These are phyloP conservation scores for Lithobates pipiens DNA, from an alignment of 2,797 vertebrate genomes.

Conservation along the genomic window DNA sequence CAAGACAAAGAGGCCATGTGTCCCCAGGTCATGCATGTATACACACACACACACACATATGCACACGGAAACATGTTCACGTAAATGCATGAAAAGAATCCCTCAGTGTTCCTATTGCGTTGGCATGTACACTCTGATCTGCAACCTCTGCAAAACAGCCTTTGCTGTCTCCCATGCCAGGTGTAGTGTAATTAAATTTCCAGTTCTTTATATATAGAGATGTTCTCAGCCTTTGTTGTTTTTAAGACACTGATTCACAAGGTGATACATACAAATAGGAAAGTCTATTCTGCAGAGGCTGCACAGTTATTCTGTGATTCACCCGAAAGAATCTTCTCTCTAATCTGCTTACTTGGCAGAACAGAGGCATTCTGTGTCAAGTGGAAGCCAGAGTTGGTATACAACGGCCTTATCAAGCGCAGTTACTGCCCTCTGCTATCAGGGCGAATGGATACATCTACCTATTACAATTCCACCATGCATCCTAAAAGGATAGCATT, in stretches of 20 bases:
- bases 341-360: constrained; percentile 60
- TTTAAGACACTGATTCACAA: constrained; percentile 18
- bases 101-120: constrained; percentile 3
- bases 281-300: background rate
- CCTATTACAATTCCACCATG: background rate
- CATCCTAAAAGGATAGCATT: background rate
- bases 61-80: constrained; percentile 22
- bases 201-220: constrained; percentile 12
- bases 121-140: background rate
- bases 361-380: constrained; percentile 3
- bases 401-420: constrained; percentile 22
- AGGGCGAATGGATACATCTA: constrained; percentile 14
- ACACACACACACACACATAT: constrained; percentile 47
- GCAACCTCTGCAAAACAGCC: background rate
- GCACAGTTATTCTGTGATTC: constrained; percentile 13
- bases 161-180: background rate
- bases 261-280: constrained; percentile 55
- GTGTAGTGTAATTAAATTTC: constrained; percentile 38
- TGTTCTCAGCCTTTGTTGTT: constrained; percentile 47
- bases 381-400: constrained; percentile 2
- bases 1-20: constrained; percentile 53
- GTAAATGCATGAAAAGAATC: constrained; percentile 37
- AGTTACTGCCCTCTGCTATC: constrained; percentile 33
- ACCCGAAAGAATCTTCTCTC: constrained; percentile 44
- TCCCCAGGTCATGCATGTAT: constrained; percentile 50